Evolutionary conservation across 2,113 vertebrate genomes (phyloP).

Genomic region (Brachyistius frenatus): DNA sequence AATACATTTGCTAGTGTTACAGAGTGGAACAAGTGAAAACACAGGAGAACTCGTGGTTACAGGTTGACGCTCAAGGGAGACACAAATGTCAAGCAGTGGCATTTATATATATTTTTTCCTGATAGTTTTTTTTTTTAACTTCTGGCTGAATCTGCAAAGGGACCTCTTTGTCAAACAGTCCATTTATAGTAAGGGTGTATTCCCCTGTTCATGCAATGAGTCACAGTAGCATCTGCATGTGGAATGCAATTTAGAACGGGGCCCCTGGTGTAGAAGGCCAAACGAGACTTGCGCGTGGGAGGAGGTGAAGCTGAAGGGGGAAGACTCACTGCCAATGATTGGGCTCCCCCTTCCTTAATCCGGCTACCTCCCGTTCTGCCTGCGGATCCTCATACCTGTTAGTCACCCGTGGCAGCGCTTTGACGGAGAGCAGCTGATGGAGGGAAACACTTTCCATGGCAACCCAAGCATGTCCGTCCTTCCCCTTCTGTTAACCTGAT

Average conservation of each 20-base stretch:
- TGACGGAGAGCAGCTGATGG: constrained; percentile 76
- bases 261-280: constrained; percentile 61
- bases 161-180: constrained; percentile 50
- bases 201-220: constrained; percentile 58
- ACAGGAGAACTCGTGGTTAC: constrained; percentile 13
- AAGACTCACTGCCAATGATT: constrained; percentile 59
- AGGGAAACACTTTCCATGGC: constrained; percentile 83
- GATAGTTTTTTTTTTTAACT: constrained; percentile 3
- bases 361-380: constrained; percentile 32
- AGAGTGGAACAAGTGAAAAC: neutral
- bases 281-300: constrained; percentile 35
- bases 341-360: constrained; percentile 40
- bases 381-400: constrained; percentile 65
- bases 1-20: neutral
- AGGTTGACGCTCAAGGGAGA: neutral
- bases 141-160: constrained; percentile 3
- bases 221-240: constrained; percentile 73
- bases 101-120: neutral
- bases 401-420: constrained; percentile 71
- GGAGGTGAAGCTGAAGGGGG: constrained; percentile 61
- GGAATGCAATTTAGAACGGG: constrained; percentile 63
- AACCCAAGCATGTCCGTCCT: constrained; percentile 53
- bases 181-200: constrained; percentile 71
- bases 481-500: constrained; percentile 47
- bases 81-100: neutral